phyloP scores from a whole-genome alignment of 2,888 invertebrate genomes.

The Erebia epiphron region DNA sequence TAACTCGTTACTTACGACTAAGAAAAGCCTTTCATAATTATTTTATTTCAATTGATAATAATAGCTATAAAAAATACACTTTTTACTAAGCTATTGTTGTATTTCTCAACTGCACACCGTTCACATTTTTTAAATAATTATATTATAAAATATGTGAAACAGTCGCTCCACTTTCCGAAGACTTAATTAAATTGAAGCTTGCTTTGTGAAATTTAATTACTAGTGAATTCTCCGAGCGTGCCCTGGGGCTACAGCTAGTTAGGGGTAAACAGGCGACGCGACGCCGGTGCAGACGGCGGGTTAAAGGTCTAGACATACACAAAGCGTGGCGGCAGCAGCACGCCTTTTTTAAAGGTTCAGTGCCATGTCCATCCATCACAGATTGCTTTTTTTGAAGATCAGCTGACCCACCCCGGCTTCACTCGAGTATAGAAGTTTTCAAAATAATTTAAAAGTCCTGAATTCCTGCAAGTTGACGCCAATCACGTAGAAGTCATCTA shows the following conservation, averaged over 20 bases:
- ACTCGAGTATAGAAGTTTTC: too few relatives aligned
- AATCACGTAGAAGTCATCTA: too few relatives aligned
- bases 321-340: neutral
- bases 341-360: too few relatives aligned
- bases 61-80: too few relatives aligned
- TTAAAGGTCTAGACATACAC: constrained; percentile 31
- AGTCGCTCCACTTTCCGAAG: constrained; percentile 10
- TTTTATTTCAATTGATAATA: too few relatives aligned
- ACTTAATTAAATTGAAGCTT: constrained; percentile 34
- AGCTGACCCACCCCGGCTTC: too few relatives aligned
- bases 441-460: too few relatives aligned
- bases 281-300: constrained; percentile 34
- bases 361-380: too few relatives aligned
- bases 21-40: too few relatives aligned
- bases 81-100: neutral
- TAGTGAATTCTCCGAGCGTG: constrained; percentile 26
- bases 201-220: constrained; percentile 34
- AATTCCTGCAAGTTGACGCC: too few relatives aligned
- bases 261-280: constrained; percentile 28
- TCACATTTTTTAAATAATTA: neutral
- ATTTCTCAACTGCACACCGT: neutral
- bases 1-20: too few relatives aligned
- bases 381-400: too few relatives aligned
- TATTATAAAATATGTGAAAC: neutral
- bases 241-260: constrained; percentile 33